Evolutionary conservation across 2,113 vertebrate genomes (phyloP).

Genomic region (Isichthys henryi): DNA sequence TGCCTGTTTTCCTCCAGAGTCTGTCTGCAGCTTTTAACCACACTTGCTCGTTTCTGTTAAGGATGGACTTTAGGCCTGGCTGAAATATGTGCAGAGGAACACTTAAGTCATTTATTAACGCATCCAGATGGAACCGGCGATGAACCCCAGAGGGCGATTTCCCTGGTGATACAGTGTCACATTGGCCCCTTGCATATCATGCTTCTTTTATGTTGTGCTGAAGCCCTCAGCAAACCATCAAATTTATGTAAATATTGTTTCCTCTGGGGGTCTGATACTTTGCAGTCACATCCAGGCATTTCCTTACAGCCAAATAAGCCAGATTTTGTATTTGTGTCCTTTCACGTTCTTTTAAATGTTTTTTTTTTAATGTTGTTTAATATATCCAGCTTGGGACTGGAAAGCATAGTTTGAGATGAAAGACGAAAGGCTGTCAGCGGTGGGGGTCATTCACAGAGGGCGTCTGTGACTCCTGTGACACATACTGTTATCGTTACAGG

Average conservation of each 20-base stretch:
- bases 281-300: background rate
- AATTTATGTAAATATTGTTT: background rate
- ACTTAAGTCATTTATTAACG: background rate
- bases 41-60: background rate
- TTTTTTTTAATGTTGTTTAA: background rate
- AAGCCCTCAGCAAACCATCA: background rate
- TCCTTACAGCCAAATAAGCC: background rate
- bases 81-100: background rate
- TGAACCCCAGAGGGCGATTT: background rate
- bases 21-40: background rate
- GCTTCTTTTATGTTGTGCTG: background rate
- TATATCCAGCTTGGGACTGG: background rate
- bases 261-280: background rate
- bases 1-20: background rate
- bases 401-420: background rate
- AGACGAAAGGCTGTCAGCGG: background rate
- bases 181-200: background rate
- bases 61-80: background rate
- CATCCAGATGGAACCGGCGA: background rate
- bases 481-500: background rate
- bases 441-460: background rate
- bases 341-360: background rate
- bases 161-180: background rate
- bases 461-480: background rate
- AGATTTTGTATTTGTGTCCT: background rate